Conservation (phyloP, 1,140 invertebrate genomes). For the Macrosteles quadrilineatus region DNA sequence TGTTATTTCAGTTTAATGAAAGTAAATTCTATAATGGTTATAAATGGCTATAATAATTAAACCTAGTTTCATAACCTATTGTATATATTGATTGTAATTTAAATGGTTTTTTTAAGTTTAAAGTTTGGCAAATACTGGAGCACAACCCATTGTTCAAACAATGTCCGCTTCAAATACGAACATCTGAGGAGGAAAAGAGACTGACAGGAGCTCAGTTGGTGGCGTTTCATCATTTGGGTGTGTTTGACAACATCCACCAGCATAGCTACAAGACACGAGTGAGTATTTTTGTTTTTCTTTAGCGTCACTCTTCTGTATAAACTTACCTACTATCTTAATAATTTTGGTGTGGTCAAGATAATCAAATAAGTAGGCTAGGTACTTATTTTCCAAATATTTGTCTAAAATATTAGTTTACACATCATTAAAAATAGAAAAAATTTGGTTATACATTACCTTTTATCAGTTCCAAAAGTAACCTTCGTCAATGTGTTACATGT, state of each 20-base stretch:
- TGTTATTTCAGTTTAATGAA: too few relatives aligned
- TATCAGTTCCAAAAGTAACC: too few relatives aligned
- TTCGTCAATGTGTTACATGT: too few relatives aligned
- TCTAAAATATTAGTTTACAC: neutral
- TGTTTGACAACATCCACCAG: conserved; percentile 57
- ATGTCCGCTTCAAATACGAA: neutral
- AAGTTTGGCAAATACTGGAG: conserved; percentile 77
- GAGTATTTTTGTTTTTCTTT: conserved; percentile 40
- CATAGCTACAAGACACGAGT: conserved; percentile 65
- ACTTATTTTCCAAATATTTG: neutral
- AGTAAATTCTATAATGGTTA: too few relatives aligned
- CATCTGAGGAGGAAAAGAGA: conserved; percentile 68
- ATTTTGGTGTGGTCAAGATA: neutral
- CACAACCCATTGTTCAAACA: conserved; percentile 73
- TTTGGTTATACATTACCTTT: too few relatives aligned
- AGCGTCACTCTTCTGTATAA: neutral
- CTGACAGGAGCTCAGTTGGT: conserved; percentile 60
- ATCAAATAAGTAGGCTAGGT: neutral
- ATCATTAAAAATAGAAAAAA: neutral
- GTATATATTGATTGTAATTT: too few relatives aligned
- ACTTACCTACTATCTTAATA: neutral
- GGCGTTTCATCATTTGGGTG: conserved; percentile 55
- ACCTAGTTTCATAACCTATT: too few relatives aligned
- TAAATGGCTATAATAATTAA: too few relatives aligned
- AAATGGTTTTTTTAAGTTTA: conserved; percentile 61